These are phyloP conservation scores for Fregetta grallaria DNA, from an alignment of 2,113 vertebrate species.

Conservation along the genomic window DNA sequence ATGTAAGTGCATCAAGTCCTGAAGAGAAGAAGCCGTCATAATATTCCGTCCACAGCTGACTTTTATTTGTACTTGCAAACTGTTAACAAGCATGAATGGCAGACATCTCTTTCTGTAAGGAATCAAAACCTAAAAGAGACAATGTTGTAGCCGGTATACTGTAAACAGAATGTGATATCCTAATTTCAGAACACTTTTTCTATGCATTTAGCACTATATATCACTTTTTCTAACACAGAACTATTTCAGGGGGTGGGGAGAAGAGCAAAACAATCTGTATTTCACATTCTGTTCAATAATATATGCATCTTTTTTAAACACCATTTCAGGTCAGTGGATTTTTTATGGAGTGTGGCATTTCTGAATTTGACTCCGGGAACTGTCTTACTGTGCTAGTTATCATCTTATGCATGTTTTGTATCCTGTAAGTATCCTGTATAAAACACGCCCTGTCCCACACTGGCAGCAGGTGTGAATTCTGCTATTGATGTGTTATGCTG, in stretches of 20 bases:
- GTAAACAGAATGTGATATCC: background rate
- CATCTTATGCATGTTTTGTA: background rate
- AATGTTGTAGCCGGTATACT: background rate
- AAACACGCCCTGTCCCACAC: background rate
- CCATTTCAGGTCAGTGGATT: background rate
- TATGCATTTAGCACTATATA: background rate
- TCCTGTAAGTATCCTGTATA: background rate
- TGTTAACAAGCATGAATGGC: background rate
- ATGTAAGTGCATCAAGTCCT: constrained; percentile 27
- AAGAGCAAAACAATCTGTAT: background rate
- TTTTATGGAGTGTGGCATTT: background rate
- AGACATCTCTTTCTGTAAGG: background rate
- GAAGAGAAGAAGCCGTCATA: constrained; percentile 26
- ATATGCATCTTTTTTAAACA: background rate
- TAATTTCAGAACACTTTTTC: constrained; percentile 2
- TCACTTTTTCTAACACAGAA: background rate
- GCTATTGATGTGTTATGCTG: background rate
- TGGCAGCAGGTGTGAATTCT: background rate
- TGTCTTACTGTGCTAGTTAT: background rate
- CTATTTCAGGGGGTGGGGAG: background rate
- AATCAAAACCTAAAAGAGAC: constrained; percentile 5
- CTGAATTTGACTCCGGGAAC: background rate
- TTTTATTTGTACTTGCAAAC: constrained; percentile 28
- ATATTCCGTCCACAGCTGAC: constrained; percentile 51
- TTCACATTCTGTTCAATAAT: background rate